These are phyloP conservation scores for Neomorphus geoffroyi DNA, from an alignment of 2,797 vertebrate species.

Conservation along the genomic window DNA sequence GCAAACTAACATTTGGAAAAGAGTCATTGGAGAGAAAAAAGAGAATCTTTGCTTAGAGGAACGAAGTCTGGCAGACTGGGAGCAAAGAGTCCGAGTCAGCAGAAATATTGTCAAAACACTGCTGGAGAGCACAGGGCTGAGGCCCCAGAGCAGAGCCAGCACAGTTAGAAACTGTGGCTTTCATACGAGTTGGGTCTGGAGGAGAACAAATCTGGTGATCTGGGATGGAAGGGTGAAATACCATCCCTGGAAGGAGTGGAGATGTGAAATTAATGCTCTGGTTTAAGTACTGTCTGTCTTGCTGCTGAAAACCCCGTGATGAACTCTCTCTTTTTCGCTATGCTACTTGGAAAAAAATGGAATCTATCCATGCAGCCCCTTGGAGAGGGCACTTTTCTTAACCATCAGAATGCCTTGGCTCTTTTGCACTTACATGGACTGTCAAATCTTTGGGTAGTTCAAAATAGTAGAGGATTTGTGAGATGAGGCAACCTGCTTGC, in stretches of 20 bases:
- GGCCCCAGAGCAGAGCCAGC: background rate
- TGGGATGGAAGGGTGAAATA: background rate
- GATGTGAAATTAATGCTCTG: background rate
- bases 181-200: background rate
- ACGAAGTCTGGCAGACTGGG: background rate
- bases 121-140: background rate
- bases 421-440: accelerated
- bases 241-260: background rate
- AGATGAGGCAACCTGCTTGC: background rate
- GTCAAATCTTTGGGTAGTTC: background rate
- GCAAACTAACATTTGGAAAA: background rate
- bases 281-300: background rate
- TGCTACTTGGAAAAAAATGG: background rate
- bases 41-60: background rate
- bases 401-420: background rate
- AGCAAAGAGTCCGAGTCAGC: background rate
- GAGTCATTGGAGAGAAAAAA: background rate
- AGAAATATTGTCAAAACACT: accelerated
- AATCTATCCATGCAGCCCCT: accelerated
- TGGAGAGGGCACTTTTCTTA: background rate
- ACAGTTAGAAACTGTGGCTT: background rate
- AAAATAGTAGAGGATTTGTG: background rate
- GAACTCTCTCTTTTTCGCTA: background rate
- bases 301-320: background rate
- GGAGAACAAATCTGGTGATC: background rate